Percentiles rank a stretch among this genome's conserved stretches.
These are phyloP conservation scores for Apocheima hispidaria DNA, from an alignment of 2,888 invertebrate species.

Conservation along the genomic window DNA sequence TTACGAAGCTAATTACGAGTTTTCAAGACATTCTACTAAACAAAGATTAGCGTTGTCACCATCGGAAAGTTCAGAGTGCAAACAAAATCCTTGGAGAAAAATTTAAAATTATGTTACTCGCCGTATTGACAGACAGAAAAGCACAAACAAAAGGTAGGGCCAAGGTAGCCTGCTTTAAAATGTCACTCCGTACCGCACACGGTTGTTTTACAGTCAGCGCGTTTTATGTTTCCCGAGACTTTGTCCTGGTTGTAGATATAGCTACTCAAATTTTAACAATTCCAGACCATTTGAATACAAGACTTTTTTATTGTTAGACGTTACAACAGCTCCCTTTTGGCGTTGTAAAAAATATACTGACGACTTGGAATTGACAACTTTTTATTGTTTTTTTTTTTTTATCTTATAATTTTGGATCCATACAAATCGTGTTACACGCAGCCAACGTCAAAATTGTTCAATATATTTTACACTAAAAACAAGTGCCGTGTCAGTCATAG, in stretches of 20 bases:
- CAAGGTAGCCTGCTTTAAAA: slow-evolving; percentile 13
- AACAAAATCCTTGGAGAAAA: background rate
- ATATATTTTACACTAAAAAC: no score
- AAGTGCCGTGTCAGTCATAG: no score
- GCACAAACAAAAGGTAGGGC: background rate
- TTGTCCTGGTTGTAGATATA: slow-evolving; percentile 23
- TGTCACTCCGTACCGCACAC: background rate
- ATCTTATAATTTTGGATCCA: background rate
- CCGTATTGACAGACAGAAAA: background rate
- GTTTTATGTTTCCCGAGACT: slow-evolving; percentile 32
- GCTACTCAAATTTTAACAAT: slow-evolving; percentile 27
- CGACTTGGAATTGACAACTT: background rate
- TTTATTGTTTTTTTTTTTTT: background rate
- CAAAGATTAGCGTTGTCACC: no score
- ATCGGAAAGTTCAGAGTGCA: no score
- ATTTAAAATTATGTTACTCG: background rate
- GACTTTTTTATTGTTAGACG: slow-evolving; percentile 22
- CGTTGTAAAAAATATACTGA: slow-evolving; percentile 12
- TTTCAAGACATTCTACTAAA: no score
- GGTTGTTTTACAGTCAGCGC: slow-evolving; percentile 24
- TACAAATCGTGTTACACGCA: no score
- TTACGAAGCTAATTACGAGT: no score
- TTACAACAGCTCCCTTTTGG: slow-evolving; percentile 14
- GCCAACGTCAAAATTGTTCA: no score
- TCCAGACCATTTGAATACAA: slow-evolving; percentile 20